phyloP scores from a whole-genome alignment of 2,113 vertebrate genomes.

The Ceyx cyanopectus region DNA sequence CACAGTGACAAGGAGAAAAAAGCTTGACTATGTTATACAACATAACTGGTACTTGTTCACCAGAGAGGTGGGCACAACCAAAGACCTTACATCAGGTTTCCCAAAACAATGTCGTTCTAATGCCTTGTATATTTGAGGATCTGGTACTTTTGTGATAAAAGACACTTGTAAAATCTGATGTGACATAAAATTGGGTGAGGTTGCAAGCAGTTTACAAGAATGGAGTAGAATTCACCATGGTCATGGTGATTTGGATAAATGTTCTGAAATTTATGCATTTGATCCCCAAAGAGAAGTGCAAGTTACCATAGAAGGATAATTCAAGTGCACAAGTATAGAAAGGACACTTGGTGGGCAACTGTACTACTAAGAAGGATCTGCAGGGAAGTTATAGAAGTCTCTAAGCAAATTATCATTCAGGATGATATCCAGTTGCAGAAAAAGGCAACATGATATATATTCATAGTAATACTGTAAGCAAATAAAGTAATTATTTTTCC shows the following conservation, averaged over 20 bases:
- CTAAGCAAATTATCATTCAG: not conserved
- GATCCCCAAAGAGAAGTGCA: not conserved
- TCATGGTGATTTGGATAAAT: not conserved
- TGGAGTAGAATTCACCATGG: not conserved
- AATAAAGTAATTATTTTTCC: not conserved
- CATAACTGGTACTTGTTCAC: not conserved
- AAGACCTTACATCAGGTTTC: not conserved
- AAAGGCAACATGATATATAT: not conserved
- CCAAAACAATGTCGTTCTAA: not conserved
- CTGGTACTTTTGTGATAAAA: not conserved
- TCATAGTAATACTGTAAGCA: not conserved
- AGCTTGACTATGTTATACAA: not conserved
- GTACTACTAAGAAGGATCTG: not conserved
- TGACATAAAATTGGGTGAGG: not conserved
- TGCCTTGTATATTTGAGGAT: not conserved
- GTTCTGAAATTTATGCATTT: not conserved
- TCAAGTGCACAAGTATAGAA: not conserved
- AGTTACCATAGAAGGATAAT: not conserved
- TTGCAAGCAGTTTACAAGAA: not conserved
- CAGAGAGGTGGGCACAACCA: not conserved
- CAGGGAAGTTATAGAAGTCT: not conserved
- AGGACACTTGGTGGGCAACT: not conserved
- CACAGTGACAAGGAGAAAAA: not conserved
- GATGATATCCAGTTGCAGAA: not conserved
- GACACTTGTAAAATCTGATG: not conserved